Percentiles rank a stretch among this genome's conserved stretches.
Evolutionary conservation across 1,140 invertebrate genomes (phyloP).

Genomic region (Neodiprion lecontei): DNA sequence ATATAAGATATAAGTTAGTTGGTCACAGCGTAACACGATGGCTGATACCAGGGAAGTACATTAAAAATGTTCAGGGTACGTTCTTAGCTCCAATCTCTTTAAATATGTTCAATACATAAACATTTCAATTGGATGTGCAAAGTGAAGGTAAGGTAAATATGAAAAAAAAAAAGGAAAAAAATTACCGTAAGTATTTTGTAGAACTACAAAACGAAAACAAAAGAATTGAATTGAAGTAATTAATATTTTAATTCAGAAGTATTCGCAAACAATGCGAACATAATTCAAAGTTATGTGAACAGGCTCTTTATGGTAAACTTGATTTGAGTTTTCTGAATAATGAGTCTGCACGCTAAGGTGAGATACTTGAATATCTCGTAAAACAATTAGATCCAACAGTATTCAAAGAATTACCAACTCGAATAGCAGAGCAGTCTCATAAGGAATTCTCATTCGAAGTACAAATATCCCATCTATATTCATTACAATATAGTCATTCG

Average conservation of each 20-base stretch:
- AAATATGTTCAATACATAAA: background rate
- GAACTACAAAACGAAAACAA: slow-evolving; percentile 8
- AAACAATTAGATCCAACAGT: background rate
- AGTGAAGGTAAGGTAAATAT: slow-evolving; percentile 48
- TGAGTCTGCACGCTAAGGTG: no score
- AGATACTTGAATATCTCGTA: no score
- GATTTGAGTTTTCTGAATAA: slow-evolving; percentile 44
- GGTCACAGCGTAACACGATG: slow-evolving; percentile 23
- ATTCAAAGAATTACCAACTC: background rate
- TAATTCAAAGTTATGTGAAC: slow-evolving; percentile 52
- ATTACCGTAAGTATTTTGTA: background rate
- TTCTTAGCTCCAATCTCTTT: background rate
- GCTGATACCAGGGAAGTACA: slow-evolving; percentile 15
- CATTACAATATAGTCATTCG: background rate
- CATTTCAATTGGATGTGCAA: background rate
- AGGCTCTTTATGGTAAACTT: slow-evolving; percentile 41
- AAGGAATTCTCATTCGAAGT: background rate
- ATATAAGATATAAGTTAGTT: slow-evolving; percentile 30
- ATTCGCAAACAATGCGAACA: slow-evolving; percentile 39
- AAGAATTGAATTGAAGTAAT: slow-evolving; percentile 51
- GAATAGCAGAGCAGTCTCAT: background rate
- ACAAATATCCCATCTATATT: background rate
- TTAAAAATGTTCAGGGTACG: background rate
- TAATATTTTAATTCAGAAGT: slow-evolving; percentile 19
- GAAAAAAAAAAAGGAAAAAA: slow-evolving; percentile 28